A percentile compares a stretch with the other conserved stretches of the same genome.
These are phyloP conservation scores for Eufriesea mexicana DNA, from an alignment of 1,140 invertebrate genomes.

Conservation along the genomic window DNA sequence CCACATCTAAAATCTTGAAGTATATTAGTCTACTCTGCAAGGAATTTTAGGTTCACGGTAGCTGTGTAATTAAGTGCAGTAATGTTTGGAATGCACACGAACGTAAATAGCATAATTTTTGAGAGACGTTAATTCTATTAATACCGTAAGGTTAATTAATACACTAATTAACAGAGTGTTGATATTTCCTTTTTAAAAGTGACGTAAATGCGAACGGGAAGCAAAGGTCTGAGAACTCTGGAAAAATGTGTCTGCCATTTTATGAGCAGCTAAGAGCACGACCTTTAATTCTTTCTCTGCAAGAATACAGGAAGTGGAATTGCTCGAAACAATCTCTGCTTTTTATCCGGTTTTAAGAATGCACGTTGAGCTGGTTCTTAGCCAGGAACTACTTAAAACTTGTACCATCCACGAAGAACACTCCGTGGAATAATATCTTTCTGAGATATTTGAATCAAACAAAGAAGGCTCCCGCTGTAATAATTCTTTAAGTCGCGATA, in stretches of 20 bases:
- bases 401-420: background rate
- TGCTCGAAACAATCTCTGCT: slow-evolving; percentile 5
- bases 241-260: background rate
- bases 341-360: slow-evolving; percentile 8
- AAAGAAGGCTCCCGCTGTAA: background rate
- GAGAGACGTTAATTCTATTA: too few species aligned
- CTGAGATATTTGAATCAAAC: background rate
- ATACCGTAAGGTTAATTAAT: too few species aligned
- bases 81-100: too few species aligned
- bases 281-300: background rate
- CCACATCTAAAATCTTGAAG: too few species aligned
- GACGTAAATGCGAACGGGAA: background rate
- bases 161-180: too few species aligned
- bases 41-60: too few species aligned
- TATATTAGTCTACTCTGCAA: too few species aligned
- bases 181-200: background rate
- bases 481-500: background rate
- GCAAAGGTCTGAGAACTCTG: background rate
- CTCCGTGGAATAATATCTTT: background rate
- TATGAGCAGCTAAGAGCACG: background rate
- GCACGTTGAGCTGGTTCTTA: background rate
- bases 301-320: background rate
- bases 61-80: too few species aligned
- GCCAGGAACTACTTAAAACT: slow-evolving; percentile 27
- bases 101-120: too few species aligned